A percentile compares a stretch with the other conserved stretches of the same genome.
Evolutionary conservation across 1,140 invertebrate species (phyloP).

Genomic region (Drosophila tsacasi): DNA sequence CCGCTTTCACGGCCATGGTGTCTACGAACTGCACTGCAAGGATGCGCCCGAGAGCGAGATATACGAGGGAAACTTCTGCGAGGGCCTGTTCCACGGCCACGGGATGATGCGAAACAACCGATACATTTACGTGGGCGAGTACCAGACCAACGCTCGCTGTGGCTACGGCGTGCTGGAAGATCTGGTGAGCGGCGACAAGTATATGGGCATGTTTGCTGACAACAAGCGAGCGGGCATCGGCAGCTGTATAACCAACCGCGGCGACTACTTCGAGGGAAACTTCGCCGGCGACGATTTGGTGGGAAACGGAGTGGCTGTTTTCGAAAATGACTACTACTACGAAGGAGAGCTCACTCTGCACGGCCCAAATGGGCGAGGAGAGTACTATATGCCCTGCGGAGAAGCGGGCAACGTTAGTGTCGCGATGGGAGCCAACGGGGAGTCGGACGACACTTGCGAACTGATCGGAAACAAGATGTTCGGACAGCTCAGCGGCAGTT

Average conservation of each 20-base stretch:
- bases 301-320: slow-evolving; percentile 94
- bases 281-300: slow-evolving; percentile 92
- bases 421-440: slow-evolving; percentile 33
- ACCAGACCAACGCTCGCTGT: slow-evolving; percentile 90
- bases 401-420: slow-evolving; percentile 34
- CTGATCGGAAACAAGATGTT: slow-evolving; percentile 78
- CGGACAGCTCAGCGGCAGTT: slow-evolving; percentile 90
- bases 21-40: slow-evolving; percentile 89
- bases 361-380: slow-evolving; percentile 90
- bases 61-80: slow-evolving; percentile 94
- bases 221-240: slow-evolving; percentile 93
- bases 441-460: slow-evolving; percentile 59
- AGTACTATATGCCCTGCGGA: slow-evolving; percentile 89
- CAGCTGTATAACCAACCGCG: slow-evolving; percentile 94
- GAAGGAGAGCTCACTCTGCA: slow-evolving; percentile 92
- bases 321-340: slow-evolving; percentile 95
- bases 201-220: slow-evolving; percentile 94
- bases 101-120: slow-evolving; percentile 92
- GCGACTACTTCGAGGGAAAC: slow-evolving; percentile 95
- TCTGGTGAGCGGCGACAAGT: slow-evolving; percentile 94
- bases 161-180: slow-evolving; percentile 96
- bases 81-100: slow-evolving; percentile 93
- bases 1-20: slow-evolving; percentile 92
- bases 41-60: slow-evolving; percentile 89
- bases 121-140: slow-evolving; percentile 95